Evolutionary conservation across 1,140 invertebrate genomes (phyloP).

Genomic region (Rhysida immarginata): DNA sequence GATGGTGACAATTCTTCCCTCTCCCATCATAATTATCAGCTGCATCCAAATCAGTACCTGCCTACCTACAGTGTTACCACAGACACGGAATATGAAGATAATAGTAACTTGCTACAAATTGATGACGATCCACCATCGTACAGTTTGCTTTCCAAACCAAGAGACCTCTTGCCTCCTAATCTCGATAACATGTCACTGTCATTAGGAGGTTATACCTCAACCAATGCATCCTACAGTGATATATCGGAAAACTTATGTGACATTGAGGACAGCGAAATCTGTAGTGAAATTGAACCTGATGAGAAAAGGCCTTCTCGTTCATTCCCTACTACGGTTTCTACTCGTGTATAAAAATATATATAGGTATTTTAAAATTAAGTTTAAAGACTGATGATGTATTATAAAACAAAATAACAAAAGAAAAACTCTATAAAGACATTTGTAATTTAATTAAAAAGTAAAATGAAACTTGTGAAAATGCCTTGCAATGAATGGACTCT

Average conservation of each 20-base stretch:
- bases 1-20: conserved; percentile 29
- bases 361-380: neutral
- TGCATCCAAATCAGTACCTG: conserved; percentile 70
- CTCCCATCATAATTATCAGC: conserved; percentile 49
- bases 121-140: conserved; percentile 18
- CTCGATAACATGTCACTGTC: conserved; percentile 57
- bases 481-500: no score
- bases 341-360: neutral
- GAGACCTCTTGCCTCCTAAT: conserved; percentile 13
- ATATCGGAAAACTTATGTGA: conserved; percentile 71
- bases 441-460: neutral
- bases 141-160: conserved; percentile 22
- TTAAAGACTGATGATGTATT: neutral
- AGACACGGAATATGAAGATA: conserved; percentile 44
- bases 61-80: conserved; percentile 54
- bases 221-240: conserved; percentile 50
- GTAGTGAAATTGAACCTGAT: neutral
- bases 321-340: neutral
- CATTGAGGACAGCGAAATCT: conserved; percentile 53
- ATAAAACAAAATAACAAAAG: neutral
- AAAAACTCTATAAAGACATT: neutral
- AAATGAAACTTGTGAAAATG: neutral
- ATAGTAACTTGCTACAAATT: conserved; percentile 25
- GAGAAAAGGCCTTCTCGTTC: neutral
- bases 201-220: conserved; percentile 43